phyloP scores from a whole-genome alignment of 2,888 invertebrate genomes.

The Lepetodrilus schrolli region DNA sequence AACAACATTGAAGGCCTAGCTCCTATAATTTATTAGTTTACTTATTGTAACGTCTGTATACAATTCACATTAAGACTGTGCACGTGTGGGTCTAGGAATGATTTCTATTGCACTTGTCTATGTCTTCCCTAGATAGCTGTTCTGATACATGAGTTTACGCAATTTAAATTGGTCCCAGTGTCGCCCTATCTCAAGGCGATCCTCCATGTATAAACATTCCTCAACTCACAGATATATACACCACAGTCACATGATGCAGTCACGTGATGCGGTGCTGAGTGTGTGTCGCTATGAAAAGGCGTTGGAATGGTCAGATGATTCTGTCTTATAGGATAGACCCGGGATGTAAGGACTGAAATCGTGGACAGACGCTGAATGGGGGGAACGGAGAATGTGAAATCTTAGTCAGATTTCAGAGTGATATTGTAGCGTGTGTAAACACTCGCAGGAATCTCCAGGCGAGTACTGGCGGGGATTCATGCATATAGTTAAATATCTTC shows the following conservation, averaged over 20 bases:
- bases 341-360: neutral
- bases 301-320: neutral
- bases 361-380: too few species aligned
- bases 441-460: neutral
- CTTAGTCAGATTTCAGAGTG: neutral
- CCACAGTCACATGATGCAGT: slow-evolving; percentile 19
- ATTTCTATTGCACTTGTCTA: neutral
- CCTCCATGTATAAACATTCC: slow-evolving; percentile 6
- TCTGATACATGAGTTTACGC: slow-evolving; percentile 8
- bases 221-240: neutral
- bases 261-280: neutral
- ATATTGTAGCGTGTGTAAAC: neutral
- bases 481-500: too few species aligned
- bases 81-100: too few species aligned
- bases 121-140: neutral
- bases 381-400: neutral
- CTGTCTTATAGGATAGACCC: neutral
- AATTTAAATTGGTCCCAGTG: slow-evolving; percentile 19
- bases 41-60: too few species aligned
- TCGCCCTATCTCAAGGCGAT: slow-evolving; percentile 2
- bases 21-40: too few species aligned
- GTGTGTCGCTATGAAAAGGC: neutral
- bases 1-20: too few species aligned
- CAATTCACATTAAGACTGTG: too few species aligned
- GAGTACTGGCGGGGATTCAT: neutral